Conservation (phyloP, 1,140 invertebrate species). For the Drosophila cardini region DNA sequence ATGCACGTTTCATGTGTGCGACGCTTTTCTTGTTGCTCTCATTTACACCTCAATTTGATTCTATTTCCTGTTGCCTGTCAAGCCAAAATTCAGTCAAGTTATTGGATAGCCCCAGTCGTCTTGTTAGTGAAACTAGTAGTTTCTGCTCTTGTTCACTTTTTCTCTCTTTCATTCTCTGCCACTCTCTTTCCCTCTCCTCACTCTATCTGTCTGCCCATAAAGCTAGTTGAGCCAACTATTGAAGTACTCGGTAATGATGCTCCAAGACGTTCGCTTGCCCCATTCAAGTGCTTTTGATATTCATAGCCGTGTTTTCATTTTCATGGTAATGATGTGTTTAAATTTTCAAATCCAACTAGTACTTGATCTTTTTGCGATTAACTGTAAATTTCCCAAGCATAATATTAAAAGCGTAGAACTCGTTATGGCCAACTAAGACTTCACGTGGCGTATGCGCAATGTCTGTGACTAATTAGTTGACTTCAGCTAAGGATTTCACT, state of each 20-base stretch:
- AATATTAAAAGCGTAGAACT: background rate
- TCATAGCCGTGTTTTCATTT: constrained; percentile 39
- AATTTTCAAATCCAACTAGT: constrained; percentile 21
- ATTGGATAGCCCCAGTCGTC: constrained; percentile 24
- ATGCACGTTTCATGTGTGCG: constrained; percentile 55
- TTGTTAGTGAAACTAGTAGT: constrained; percentile 3
- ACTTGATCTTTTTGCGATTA: constrained; percentile 13
- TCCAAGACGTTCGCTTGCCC: constrained; percentile 18
- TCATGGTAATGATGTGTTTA: constrained; percentile 71
- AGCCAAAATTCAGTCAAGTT: constrained; percentile 32
- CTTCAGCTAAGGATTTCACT: constrained; percentile 27
- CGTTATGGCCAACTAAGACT: background rate
- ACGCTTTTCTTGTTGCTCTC: constrained; percentile 66
- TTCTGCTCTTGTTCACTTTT: background rate
- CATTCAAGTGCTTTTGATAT: constrained; percentile 43
- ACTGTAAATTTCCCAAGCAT: constrained; percentile 8
- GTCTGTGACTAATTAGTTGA: constrained; percentile 51
- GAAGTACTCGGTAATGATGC: constrained; percentile 66
- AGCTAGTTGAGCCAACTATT: constrained; percentile 63
- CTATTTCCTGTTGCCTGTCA: constrained; percentile 62
- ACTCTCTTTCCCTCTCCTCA: background rate
- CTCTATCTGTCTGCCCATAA: background rate
- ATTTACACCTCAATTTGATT: constrained; percentile 83
- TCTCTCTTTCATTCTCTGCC: background rate
- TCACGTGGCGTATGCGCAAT: constrained; percentile 32